A percentile compares a stretch with the other conserved stretches of the same genome.
Evolutionary conservation across 2,888 invertebrate genomes (phyloP).

Genomic region (Mongoloraphidia duomilia): DNA sequence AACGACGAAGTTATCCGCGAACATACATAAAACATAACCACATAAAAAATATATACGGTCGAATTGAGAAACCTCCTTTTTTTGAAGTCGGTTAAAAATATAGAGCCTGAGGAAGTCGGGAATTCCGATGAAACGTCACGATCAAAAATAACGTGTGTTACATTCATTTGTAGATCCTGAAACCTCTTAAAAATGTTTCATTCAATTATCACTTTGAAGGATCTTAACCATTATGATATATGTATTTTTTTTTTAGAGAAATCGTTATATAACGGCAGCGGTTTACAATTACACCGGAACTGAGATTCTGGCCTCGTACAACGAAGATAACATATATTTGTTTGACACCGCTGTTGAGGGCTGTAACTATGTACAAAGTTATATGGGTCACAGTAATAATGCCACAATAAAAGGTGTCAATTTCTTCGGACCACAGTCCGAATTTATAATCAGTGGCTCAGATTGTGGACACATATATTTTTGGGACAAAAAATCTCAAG

Average conservation of each 20-base stretch:
- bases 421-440: conserved; percentile 83
- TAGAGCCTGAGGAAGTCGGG: too few species aligned
- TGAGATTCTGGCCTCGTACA: conserved; percentile 86
- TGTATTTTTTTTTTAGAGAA: conserved; percentile 17
- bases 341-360: conserved; percentile 48
- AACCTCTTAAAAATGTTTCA: too few species aligned
- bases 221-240: too few species aligned
- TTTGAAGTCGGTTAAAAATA: too few species aligned
- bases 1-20: too few species aligned
- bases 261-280: conserved; percentile 69
- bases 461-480: conserved; percentile 81
- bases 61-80: too few species aligned
- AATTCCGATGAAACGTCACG: too few species aligned
- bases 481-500: conserved; percentile 80
- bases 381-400: conserved; percentile 48
- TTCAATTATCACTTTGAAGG: too few species aligned
- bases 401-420: conserved; percentile 81
- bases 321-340: conserved; percentile 83
- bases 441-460: conserved; percentile 85
- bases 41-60: too few species aligned
- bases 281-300: conserved; percentile 84
- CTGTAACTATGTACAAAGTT: conserved; percentile 39
- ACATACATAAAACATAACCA: too few species aligned
- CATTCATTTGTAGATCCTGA: too few species aligned
- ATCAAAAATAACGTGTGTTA: too few species aligned